A percentile compares a stretch with the other conserved stretches of the same genome.
Evolutionary conservation across 2,797 vertebrate genomes (phyloP).

Genomic region (Spheniscus humboldti): DNA sequence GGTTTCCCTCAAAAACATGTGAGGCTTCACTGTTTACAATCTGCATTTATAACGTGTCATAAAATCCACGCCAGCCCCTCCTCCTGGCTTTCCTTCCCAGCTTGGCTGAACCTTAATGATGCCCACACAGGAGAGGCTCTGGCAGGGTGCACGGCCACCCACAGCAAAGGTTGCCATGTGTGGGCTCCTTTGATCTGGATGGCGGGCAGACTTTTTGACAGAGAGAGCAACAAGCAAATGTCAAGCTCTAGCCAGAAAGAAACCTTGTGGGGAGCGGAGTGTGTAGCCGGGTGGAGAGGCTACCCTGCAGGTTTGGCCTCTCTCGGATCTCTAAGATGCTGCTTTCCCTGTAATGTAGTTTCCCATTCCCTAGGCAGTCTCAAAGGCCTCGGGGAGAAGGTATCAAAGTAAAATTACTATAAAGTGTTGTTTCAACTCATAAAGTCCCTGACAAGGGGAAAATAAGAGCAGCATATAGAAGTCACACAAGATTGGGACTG

Average conservation of each 20-base stretch:
- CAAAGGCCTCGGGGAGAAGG: background rate
- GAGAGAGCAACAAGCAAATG: background rate
- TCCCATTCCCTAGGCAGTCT: background rate
- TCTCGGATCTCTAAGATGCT: background rate
- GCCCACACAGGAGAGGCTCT: background rate
- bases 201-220: background rate
- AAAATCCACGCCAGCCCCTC: background rate
- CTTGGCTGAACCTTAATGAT: background rate
- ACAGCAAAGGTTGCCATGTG: background rate
- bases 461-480: background rate
- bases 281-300: accelerated
- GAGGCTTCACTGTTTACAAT: background rate
- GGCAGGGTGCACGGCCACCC: background rate
- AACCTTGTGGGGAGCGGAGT: background rate
- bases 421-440: background rate
- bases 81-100: background rate
- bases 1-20: background rate
- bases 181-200: background rate
- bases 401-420: background rate
- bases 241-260: background rate
- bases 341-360: background rate
- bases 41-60: background rate
- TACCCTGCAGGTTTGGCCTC: background rate
- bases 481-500: background rate
- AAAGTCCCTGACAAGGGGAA: background rate